Evolutionary conservation across 1,140 invertebrate genomes (phyloP).

Genomic region (Drosophila ercepeae): DNA sequence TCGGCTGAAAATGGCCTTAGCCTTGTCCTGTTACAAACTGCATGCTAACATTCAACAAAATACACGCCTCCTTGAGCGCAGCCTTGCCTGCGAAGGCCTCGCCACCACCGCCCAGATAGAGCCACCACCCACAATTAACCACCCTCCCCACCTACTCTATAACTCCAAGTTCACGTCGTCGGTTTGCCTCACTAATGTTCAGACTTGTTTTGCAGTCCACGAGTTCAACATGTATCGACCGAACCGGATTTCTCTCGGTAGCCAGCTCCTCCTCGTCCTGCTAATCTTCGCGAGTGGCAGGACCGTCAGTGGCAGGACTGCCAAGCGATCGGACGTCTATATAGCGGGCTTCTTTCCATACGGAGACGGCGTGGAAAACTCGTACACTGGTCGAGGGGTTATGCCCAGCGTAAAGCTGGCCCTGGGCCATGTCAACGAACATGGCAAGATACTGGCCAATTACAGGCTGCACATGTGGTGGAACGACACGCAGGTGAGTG

Average conservation of each 20-base stretch:
- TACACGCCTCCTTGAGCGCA: slow-evolving; percentile 23
- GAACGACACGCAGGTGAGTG: slow-evolving; percentile 95
- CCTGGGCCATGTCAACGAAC: slow-evolving; percentile 96
- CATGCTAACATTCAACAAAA: slow-evolving; percentile 17
- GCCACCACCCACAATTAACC: neutral
- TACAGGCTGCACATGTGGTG: slow-evolving; percentile 96
- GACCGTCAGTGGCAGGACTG: slow-evolving; percentile 42
- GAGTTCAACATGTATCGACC: slow-evolving; percentile 45
- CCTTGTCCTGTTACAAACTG: slow-evolving; percentile 26
- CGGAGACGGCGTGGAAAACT: slow-evolving; percentile 89
- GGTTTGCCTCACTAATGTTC: slow-evolving; percentile 14
- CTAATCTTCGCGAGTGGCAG: slow-evolving; percentile 14
- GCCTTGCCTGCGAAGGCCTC: slow-evolving; percentile 15
- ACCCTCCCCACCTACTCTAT: neutral
- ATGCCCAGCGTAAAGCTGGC: slow-evolving; percentile 97
- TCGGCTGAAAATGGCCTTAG: slow-evolving; percentile 35
- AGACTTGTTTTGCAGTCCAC: slow-evolving; percentile 45
- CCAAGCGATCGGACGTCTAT: slow-evolving; percentile 88
- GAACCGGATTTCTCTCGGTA: slow-evolving; percentile 4
- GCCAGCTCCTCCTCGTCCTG: slow-evolving; percentile 20
- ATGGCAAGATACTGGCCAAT: slow-evolving; percentile 91
- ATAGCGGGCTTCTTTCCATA: slow-evolving; percentile 97
- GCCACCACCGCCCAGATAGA: slow-evolving; percentile 1
- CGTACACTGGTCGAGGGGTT: slow-evolving; percentile 92
- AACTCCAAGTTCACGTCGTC: slow-evolving; percentile 40